phyloP scores from a whole-genome alignment of 1,140 invertebrate species.

The Berghia stephanieae region DNA sequence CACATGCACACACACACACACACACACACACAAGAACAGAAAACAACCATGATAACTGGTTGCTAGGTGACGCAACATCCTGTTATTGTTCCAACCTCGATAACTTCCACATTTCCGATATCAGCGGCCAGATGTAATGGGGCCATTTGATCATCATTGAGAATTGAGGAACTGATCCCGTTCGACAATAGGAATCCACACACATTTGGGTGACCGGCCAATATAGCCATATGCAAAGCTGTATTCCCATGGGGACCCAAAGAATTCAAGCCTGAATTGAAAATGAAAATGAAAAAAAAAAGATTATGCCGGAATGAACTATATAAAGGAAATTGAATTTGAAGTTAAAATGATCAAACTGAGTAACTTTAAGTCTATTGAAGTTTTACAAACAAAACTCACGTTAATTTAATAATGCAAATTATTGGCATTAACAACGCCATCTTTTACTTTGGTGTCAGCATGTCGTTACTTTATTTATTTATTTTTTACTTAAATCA shows the following conservation, averaged over 20 bases:
- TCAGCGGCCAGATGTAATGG: slow-evolving; percentile 82
- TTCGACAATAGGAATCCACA: slow-evolving; percentile 79
- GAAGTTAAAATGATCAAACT: too few species aligned
- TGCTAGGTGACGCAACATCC: too few species aligned
- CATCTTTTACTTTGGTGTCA: too few species aligned
- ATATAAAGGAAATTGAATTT: too few species aligned
- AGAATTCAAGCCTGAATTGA: background rate
- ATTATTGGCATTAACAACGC: too few species aligned
- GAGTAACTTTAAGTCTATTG: background rate
- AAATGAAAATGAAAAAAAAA: background rate
- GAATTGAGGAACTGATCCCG: slow-evolving; percentile 75
- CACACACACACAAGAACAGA: too few species aligned
- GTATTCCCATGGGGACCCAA: slow-evolving; percentile 75
- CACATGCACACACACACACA: too few species aligned
- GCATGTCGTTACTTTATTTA: too few species aligned
- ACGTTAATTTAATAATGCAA: too few species aligned
- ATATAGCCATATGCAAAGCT: slow-evolving; percentile 82
- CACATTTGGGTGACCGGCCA: slow-evolving; percentile 76
- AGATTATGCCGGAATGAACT: background rate
- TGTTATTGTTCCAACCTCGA: slow-evolving; percentile 72
- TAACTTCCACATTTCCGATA: slow-evolving; percentile 75
- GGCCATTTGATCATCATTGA: slow-evolving; percentile 81
- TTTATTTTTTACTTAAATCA: too few species aligned
- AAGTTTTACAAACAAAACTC: background rate
- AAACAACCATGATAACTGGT: too few species aligned